A percentile compares a stretch with the other conserved stretches of the same genome.
These are phyloP conservation scores for Atrichornis clamosus DNA, from an alignment of 2,113 vertebrate genomes.

Conservation along the genomic window DNA sequence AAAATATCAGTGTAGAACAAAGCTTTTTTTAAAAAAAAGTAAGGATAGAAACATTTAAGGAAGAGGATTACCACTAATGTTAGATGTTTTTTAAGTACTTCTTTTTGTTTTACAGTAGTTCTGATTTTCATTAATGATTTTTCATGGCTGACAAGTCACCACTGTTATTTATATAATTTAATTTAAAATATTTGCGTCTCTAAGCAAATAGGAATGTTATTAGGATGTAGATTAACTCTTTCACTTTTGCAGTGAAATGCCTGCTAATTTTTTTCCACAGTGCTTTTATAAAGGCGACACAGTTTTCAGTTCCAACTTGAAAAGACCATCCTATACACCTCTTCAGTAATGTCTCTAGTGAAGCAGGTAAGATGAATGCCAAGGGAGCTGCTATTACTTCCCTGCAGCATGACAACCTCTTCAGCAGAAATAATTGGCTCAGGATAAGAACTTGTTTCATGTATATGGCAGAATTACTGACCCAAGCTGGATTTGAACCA, in stretches of 20 bases:
- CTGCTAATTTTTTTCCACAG: neutral
- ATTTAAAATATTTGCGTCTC: neutral
- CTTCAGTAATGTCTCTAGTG: neutral
- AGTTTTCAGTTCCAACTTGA: neutral
- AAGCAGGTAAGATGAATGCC: neutral
- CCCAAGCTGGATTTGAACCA: constrained; percentile 19
- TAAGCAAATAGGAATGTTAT: neutral
- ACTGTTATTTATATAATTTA: neutral
- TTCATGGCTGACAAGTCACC: neutral
- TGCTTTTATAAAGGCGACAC: neutral
- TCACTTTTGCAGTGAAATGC: neutral
- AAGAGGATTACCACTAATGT: neutral
- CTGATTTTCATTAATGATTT: neutral
- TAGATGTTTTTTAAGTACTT: neutral
- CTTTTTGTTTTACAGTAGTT: neutral
- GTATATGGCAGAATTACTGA: constrained; percentile 25
- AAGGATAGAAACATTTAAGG: neutral
- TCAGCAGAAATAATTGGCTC: neutral
- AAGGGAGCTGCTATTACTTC: neutral
- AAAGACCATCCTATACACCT: neutral
- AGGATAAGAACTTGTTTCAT: neutral
- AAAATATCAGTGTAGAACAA: neutral
- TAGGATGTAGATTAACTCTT: neutral
- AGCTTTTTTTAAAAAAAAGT: neutral
- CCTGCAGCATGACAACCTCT: neutral